A percentile compares a stretch with the other conserved stretches of the same genome.
phyloP scores from a whole-genome alignment of 2,888 invertebrate species.

The Aphodius sticticus region DNA sequence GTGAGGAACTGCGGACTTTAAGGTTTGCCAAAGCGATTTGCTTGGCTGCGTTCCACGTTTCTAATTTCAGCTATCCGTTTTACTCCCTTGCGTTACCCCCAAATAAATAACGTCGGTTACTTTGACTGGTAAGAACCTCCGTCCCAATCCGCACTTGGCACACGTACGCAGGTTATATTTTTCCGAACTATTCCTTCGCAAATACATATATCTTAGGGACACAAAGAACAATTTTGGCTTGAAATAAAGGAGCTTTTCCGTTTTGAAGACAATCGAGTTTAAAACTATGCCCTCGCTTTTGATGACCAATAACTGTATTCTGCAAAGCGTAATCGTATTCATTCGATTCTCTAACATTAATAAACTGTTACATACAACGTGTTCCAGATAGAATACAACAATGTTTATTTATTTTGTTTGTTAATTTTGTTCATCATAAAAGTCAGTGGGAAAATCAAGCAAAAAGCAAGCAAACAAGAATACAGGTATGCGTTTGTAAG shows the following conservation, averaged over 20 bases:
- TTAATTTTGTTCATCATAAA: no score
- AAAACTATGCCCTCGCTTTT: no score
- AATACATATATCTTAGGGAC: neutral
- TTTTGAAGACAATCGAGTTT: neutral
- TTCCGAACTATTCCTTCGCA: neutral
- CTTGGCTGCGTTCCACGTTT: neutral
- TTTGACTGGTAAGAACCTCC: neutral
- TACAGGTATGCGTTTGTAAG: no score
- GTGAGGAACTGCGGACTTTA: neutral
- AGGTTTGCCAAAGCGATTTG: conserved; percentile 4
- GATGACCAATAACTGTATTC: no score
- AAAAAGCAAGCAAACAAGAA: no score
- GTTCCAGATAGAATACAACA: no score
- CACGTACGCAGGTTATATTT: conserved; percentile 4
- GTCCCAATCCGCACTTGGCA: neutral
- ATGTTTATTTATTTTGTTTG: no score
- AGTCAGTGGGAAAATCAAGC: no score
- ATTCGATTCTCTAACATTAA: no score
- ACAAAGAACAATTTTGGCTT: neutral
- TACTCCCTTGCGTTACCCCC: neutral
- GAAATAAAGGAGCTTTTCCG: neutral
- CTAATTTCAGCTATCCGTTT: neutral
- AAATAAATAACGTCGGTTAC: neutral
- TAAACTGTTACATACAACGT: no score
- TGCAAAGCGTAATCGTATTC: no score